Conservation (phyloP, 64 coral and sea anemone species). For the Stichodactyla mertensii region DNA sequence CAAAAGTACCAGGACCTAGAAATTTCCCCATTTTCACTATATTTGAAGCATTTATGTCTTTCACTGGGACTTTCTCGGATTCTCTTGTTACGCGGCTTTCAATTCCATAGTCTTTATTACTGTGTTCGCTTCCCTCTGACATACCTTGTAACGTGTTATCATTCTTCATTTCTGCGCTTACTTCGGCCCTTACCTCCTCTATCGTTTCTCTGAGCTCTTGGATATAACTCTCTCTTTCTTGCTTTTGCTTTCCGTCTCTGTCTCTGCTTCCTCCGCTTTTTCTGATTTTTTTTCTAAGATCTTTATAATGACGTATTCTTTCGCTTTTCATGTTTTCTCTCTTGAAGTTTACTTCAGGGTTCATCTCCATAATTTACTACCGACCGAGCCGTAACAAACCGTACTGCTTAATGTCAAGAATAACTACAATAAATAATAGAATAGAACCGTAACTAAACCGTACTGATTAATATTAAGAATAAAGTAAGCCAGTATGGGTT, state of each 20-base stretch:
- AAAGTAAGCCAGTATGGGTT: too few relatives aligned
- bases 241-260: neutral
- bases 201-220: too few relatives aligned
- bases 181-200: too few relatives aligned
- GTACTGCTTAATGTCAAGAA: too few relatives aligned
- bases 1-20: slow-evolving; percentile 15
- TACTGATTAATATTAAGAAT: too few relatives aligned
- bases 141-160: too few relatives aligned
- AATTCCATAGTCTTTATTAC: neutral
- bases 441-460: too few relatives aligned
- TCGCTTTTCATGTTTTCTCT: neutral
- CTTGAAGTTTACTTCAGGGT: too few relatives aligned
- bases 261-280: neutral
- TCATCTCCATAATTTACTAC: neutral
- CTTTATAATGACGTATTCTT: neutral
- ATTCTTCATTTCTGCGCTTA: too few relatives aligned
- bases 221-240: neutral
- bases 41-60: neutral
- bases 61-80: neutral
- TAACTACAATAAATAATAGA: too few relatives aligned
- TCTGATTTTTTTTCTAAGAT: neutral
- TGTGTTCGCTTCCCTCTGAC: neutral
- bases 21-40: neutral
- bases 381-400: too few relatives aligned
- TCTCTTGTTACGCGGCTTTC: neutral